These are phyloP conservation scores for Hippopotamus amphibius DNA, from an alignment of 2,113 vertebrate species.

Conservation along the genomic window DNA sequence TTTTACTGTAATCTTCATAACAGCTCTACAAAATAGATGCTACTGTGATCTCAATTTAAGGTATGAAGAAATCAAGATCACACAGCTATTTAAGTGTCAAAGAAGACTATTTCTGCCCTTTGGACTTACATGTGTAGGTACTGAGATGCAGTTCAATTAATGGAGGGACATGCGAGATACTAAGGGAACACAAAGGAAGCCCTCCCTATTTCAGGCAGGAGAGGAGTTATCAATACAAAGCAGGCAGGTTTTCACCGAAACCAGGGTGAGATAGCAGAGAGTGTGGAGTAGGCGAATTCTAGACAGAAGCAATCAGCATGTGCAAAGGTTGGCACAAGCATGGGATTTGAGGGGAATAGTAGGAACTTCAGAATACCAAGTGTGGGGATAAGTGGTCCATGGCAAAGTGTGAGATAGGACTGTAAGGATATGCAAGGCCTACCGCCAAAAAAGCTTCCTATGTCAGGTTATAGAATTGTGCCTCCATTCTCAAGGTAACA, in stretches of 20 bases:
- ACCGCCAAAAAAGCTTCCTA: background rate
- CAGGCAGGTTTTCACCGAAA: background rate
- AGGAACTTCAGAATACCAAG: background rate
- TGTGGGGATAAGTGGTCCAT: background rate
- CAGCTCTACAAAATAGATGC: background rate
- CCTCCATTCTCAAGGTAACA: background rate
- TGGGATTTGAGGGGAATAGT: background rate
- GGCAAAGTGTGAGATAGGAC: background rate
- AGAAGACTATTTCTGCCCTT: background rate
- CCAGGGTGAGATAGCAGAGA: background rate
- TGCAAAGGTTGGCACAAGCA: background rate
- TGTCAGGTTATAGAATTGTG: background rate
- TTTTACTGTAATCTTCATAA: background rate
- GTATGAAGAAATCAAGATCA: background rate
- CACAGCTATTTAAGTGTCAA: background rate
- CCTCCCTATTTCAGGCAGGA: background rate
- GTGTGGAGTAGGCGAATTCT: too few relatives aligned
- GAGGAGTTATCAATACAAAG: background rate
- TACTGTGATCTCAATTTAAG: background rate
- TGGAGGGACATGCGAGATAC: background rate
- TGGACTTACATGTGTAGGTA: background rate
- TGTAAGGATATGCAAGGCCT: fast-evolving
- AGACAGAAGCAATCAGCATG: background rate
- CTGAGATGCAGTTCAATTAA: background rate
- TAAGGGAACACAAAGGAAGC: background rate